phyloP scores from a whole-genome alignment of 2,113 vertebrate species.

The Eulemur rufifrons region DNA sequence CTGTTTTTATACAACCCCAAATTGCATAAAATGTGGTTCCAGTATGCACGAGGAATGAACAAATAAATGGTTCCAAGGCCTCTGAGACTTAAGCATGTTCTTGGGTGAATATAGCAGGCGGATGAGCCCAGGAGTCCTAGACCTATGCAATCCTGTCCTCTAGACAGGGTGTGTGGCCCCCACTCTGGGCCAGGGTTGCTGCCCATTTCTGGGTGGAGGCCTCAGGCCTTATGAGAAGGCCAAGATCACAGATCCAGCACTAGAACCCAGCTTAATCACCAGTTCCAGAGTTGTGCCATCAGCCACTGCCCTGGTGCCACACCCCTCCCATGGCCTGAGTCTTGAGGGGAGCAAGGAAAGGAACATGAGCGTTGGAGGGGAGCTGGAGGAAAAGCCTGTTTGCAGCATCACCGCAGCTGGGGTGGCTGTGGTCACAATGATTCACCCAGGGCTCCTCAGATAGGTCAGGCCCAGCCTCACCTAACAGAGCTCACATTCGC shows the following conservation, averaged over 20 bases:
- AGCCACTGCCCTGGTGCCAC: neutral
- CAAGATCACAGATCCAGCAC: neutral
- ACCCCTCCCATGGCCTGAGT: neutral
- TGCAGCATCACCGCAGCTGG: neutral
- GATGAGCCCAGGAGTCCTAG: neutral
- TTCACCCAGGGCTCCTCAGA: conserved; percentile 63
- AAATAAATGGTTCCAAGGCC: neutral
- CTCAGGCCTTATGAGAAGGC: neutral
- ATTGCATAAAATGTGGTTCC: neutral
- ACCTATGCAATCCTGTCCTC: neutral
- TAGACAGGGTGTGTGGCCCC: neutral
- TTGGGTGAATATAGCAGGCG: neutral
- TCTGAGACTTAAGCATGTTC: neutral
- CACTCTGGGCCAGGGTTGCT: neutral
- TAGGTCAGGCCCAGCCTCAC: conserved; percentile 44
- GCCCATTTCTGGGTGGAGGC: neutral
- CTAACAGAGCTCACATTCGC: conserved; percentile 28
- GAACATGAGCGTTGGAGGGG: neutral
- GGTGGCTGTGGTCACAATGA: conserved; percentile 59
- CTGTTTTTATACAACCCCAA: neutral
- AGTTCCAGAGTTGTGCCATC: neutral
- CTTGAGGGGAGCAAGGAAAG: neutral
- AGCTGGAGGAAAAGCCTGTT: conserved; percentile 18
- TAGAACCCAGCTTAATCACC: neutral
- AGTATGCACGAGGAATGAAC: neutral